Evolutionary conservation across 1,140 invertebrate genomes (phyloP).

Genomic region (Onthophagus taurus): DNA sequence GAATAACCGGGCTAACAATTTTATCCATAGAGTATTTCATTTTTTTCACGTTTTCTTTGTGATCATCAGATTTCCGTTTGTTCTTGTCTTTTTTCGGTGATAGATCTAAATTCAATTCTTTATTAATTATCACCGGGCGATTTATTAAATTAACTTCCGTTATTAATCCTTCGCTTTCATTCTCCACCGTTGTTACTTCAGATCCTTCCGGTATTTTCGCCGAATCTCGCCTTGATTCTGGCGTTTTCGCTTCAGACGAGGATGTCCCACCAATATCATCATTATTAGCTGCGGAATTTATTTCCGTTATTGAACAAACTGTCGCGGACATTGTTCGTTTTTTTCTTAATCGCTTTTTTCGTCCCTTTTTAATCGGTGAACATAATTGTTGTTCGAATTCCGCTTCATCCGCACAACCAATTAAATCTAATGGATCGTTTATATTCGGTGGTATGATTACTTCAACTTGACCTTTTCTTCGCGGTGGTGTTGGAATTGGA

Average conservation of each 20-base stretch:
- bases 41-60: constrained; percentile 44
- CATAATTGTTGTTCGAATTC: constrained; percentile 67
- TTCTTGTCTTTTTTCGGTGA: constrained; percentile 20
- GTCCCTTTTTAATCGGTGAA: constrained; percentile 51
- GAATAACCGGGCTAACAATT: constrained; percentile 86
- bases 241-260: constrained; percentile 31
- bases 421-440: constrained; percentile 80
- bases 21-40: constrained; percentile 70
- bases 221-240: constrained; percentile 30
- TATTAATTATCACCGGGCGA: constrained; percentile 11
- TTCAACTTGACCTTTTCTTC: constrained; percentile 72
- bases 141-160: too few relatives aligned
- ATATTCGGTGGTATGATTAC: constrained; percentile 90
- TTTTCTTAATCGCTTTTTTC: constrained; percentile 47
- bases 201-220: constrained; percentile 32
- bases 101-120: constrained; percentile 13
- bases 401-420: constrained; percentile 68
- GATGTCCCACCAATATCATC: too few relatives aligned
- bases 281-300: constrained; percentile 18
- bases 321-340: constrained; percentile 47
- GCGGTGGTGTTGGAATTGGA: constrained; percentile 75
- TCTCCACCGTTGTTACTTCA: constrained; percentile 1
- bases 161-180: constrained; percentile 1
- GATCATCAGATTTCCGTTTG: constrained; percentile 28
- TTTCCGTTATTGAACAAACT: constrained; percentile 35